phyloP scores from a whole-genome alignment of 2,113 vertebrate genomes.

The Ovis canadensis region DNA sequence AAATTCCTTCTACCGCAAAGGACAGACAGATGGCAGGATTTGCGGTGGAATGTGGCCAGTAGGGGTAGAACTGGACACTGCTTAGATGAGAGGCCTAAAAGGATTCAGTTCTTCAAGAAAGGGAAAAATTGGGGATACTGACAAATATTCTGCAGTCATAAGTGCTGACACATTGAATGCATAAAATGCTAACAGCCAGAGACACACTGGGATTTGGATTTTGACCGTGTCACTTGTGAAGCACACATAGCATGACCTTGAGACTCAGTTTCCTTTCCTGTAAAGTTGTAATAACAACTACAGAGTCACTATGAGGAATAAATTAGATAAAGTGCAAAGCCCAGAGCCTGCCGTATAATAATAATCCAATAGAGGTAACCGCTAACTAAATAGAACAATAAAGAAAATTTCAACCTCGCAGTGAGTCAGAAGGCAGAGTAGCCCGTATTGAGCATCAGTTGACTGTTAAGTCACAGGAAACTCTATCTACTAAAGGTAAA shows the following conservation, averaged over 20 bases:
- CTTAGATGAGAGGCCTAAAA: neutral
- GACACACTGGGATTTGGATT: neutral
- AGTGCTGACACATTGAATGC: neutral
- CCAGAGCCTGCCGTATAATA: neutral
- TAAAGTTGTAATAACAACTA: neutral
- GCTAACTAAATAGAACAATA: neutral
- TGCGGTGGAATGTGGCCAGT: neutral
- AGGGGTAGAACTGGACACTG: neutral
- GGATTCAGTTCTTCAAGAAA: neutral
- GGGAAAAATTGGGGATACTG: neutral
- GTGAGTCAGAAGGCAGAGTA: neutral
- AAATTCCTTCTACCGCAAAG: neutral
- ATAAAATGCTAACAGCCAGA: neutral
- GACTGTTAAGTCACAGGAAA: neutral
- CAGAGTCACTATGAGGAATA: neutral
- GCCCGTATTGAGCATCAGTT: neutral
- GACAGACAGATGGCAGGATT: neutral
- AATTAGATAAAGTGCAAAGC: neutral
- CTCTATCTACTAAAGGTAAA: neutral
- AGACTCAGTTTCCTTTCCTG: neutral
- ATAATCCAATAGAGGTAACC: neutral
- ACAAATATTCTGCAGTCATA: neutral
- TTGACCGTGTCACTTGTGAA: neutral
- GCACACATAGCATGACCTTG: neutral
- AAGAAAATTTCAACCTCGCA: neutral